These are phyloP conservation scores for Popillia japonica DNA, from an alignment of 1,140 invertebrate species.

Conservation along the genomic window DNA sequence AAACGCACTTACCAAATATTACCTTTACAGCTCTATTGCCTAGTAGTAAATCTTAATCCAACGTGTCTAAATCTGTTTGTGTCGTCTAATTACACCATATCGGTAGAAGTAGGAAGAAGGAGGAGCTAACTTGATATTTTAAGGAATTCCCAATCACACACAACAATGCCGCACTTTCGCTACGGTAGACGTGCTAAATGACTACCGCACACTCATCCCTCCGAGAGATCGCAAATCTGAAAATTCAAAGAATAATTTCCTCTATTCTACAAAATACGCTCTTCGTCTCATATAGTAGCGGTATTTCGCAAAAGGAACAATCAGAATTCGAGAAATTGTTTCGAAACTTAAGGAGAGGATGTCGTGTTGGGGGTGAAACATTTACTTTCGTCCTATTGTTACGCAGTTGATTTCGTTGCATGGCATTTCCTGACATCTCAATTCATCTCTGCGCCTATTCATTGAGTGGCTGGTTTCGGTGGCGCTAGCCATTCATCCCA, in stretches of 20 bases:
- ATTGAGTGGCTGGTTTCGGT: slow-evolving; percentile 32
- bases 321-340: slow-evolving; percentile 19
- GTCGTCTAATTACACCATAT: too few species aligned
- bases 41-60: too few species aligned
- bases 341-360: neutral
- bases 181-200: too few species aligned
- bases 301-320: neutral
- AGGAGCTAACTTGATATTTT: too few species aligned
- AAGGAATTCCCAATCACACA: too few species aligned
- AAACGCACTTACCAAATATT: too few species aligned
- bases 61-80: too few species aligned
- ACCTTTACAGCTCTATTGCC: too few species aligned
- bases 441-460: slow-evolving; percentile 30
- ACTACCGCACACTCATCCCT: too few species aligned
- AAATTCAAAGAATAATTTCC: neutral
- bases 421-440: slow-evolving; percentile 32
- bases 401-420: slow-evolving; percentile 20
- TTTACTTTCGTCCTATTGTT: slow-evolving; percentile 13
- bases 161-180: too few species aligned
- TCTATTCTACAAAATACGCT: neutral
- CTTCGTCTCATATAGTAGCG: neutral
- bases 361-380: slow-evolving; percentile 11
- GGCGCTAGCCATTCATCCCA: slow-evolving; percentile 31
- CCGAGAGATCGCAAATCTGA: too few species aligned
- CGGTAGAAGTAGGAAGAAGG: too few species aligned